Conservation (phyloP, 1,140 invertebrate species). For the Neelides sp. region DNA sequence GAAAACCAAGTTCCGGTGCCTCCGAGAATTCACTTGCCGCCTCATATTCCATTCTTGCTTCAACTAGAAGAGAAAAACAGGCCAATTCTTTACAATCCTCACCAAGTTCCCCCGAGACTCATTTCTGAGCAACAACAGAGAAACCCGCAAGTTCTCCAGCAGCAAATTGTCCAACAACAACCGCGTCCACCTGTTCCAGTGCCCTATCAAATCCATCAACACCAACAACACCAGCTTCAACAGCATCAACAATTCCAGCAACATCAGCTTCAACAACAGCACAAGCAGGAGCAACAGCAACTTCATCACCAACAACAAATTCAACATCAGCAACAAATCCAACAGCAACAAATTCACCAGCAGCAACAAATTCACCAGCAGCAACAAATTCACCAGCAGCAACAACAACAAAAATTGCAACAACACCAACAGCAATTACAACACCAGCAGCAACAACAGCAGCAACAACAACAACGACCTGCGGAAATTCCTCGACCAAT, state of each 20-base stretch:
- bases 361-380: not conserved
- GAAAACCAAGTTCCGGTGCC: too few species aligned
- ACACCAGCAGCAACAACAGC: not conserved
- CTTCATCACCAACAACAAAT: not conserved
- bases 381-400: not conserved
- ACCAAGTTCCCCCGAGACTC: too few species aligned
- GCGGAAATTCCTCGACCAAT: not conserved
- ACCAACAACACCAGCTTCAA: not conserved
- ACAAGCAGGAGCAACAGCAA: not conserved
- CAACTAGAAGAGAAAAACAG: too few species aligned
- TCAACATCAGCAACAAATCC: not conserved
- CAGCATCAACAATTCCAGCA: not conserved
- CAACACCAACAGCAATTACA: not conserved
- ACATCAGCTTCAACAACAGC: not conserved
- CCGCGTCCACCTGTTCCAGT: too few species aligned
- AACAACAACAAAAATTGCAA: not conserved
- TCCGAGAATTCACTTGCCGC: too few species aligned
- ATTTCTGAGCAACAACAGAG: too few species aligned
- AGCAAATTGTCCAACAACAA: too few species aligned
- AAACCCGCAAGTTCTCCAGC: too few species aligned
- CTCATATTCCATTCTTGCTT: too few species aligned
- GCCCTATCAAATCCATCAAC: too few species aligned
- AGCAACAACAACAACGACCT: constrained; percentile 2
- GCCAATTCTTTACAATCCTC: too few species aligned
- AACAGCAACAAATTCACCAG: not conserved